phyloP scores from a whole-genome alignment of 1,140 invertebrate species.

The Leptoteleia sp. region DNA sequence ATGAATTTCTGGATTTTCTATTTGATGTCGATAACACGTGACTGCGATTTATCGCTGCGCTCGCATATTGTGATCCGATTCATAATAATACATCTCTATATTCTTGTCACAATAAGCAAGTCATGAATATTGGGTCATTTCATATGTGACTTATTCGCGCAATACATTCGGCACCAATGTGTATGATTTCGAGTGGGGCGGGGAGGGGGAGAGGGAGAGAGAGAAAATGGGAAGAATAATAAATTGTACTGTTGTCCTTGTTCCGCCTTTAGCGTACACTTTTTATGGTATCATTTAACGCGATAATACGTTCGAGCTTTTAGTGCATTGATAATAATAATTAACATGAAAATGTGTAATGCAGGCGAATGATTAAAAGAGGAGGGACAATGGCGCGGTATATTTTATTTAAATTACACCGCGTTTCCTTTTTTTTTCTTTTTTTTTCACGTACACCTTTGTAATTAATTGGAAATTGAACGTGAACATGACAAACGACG shows the following conservation, averaged over 20 bases:
- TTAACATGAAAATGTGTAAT: too few species aligned
- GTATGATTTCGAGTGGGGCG: conserved; percentile 8
- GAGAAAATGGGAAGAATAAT: too few species aligned
- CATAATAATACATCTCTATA: conserved; percentile 64
- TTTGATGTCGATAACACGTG: conserved; percentile 70
- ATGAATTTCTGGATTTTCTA: too few species aligned
- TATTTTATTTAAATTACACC: background rate
- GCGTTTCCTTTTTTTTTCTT: too few species aligned
- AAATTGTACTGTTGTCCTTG: too few species aligned
- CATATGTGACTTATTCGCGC: conserved; percentile 42
- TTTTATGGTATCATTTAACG: too few species aligned
- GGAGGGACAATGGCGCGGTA: background rate
- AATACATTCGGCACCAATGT: conserved; percentile 27
- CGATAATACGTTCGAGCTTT: too few species aligned
- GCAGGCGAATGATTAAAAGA: too few species aligned
- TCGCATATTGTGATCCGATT: conserved; percentile 56
- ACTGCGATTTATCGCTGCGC: conserved; percentile 72
- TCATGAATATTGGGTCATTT: conserved; percentile 58
- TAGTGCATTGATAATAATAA: too few species aligned
- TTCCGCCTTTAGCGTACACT: too few species aligned
- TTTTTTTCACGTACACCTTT: too few species aligned
- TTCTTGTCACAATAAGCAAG: conserved; percentile 62
- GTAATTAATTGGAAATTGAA: background rate
- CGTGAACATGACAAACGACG: background rate
- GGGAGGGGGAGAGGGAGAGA: too few species aligned